Evolutionary conservation across 1,140 invertebrate species (phyloP).

Genomic region (Cheumatopsyche charites): DNA sequence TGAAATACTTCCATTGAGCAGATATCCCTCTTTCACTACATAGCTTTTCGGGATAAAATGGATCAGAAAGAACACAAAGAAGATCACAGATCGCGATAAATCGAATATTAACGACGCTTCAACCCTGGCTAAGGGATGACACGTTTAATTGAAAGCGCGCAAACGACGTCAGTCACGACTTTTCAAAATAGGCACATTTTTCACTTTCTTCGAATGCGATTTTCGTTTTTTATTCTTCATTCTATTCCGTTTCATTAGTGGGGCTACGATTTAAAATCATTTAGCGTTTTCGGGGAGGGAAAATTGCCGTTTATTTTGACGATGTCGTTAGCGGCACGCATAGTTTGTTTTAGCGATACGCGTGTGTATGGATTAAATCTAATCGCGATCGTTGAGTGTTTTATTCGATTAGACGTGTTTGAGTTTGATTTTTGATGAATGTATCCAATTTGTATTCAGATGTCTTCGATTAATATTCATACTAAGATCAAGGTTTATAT

Average conservation of each 20-base stretch:
- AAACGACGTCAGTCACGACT: conserved; percentile 12
- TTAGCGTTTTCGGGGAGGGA: not conserved
- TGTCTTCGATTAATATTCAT: too few species aligned
- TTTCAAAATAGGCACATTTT: conserved; percentile 24
- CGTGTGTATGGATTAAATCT: not conserved
- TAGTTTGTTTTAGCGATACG: not conserved
- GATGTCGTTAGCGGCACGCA: not conserved
- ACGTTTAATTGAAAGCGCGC: conserved; percentile 17
- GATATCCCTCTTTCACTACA: too few species aligned
- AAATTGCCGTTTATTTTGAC: conserved; percentile 2
- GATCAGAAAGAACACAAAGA: too few species aligned
- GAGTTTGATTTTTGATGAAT: too few species aligned
- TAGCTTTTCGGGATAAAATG: too few species aligned
- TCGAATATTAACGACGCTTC: conserved; percentile 20
- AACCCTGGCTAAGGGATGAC: not conserved
- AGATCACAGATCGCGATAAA: not conserved
- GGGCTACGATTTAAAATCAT: conserved; percentile 21
- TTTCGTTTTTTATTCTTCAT: not conserved
- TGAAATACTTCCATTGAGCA: too few species aligned
- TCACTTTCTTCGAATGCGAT: not conserved
- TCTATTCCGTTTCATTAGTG: not conserved
- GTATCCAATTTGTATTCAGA: too few species aligned
- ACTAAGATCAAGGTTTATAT: too few species aligned
- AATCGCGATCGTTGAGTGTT: not conserved
- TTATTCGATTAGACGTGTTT: too few species aligned